These are phyloP conservation scores for Enteromius argenteus DNA, from an alignment of 2,797 vertebrate genomes.

Conservation along the genomic window DNA sequence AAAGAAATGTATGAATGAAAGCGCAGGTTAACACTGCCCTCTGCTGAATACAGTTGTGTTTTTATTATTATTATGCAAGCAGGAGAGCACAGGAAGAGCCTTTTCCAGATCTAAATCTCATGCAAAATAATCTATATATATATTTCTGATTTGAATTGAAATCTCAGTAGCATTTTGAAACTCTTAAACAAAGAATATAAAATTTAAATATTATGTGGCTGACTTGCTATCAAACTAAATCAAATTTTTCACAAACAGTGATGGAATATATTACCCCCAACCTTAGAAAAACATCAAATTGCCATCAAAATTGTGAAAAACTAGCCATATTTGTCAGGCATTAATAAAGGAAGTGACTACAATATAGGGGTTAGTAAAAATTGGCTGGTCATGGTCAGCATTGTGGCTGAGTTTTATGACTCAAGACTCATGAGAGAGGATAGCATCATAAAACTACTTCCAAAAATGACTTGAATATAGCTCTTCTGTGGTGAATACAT, in stretches of 20 bases:
- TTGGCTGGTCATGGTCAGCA: too few species aligned
- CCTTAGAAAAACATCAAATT: not conserved
- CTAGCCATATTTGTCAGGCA: not conserved
- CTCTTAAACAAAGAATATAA: not conserved
- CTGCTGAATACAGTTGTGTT: conserved; percentile 48
- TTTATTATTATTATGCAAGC: not conserved
- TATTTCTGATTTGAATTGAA: not conserved
- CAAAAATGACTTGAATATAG: too few species aligned
- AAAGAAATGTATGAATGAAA: not conserved
- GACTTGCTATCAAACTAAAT: not conserved
- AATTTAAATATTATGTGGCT: not conserved
- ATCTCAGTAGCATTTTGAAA: not conserved
- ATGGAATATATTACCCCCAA: not conserved
- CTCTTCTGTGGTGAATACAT: too few species aligned
- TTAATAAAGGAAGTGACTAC: not conserved
- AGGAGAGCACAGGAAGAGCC: not conserved
- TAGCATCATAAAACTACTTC: too few species aligned
- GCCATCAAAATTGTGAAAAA: not conserved
- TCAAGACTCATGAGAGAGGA: too few species aligned
- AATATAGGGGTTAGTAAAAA: too few species aligned
- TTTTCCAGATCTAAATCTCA: too few species aligned
- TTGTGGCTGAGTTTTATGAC: too few species aligned
- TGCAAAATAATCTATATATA: too few species aligned
- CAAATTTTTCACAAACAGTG: not conserved
- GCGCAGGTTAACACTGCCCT: conserved; percentile 60